A percentile compares a stretch with the other conserved stretches of the same genome.
Conservation (phyloP, 2,113 vertebrate species). For the Echinops telfairi region DNA sequence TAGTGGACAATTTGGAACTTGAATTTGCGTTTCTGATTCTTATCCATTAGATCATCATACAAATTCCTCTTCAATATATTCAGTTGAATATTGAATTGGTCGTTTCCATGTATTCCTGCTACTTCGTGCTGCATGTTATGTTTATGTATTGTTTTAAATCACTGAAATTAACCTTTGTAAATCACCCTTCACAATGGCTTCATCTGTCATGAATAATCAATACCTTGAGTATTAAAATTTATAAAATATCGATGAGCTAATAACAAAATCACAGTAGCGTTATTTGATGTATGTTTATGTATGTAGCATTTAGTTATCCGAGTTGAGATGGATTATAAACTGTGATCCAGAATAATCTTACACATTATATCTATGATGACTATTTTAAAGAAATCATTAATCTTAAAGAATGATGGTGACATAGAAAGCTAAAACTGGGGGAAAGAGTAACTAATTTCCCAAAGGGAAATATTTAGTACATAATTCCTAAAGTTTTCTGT, state of each 20-base stretch:
- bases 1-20: conserved; percentile 22
- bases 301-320: not conserved
- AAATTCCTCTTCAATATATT: conserved; percentile 62
- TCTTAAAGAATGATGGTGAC: not conserved
- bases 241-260: conserved; percentile 48
- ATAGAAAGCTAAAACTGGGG: not conserved
- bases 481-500: not conserved
- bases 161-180: not conserved
- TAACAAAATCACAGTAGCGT: not conserved
- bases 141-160: conserved; percentile 55
- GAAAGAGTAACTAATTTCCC: not conserved
- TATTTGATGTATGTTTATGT: not conserved
- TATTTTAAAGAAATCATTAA: not conserved
- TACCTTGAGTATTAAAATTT: not conserved
- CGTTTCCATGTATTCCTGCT: conserved; percentile 18
- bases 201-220: not conserved
- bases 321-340: not conserved
- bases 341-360: not conserved
- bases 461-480: not conserved
- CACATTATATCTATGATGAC: not conserved
- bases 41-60: not conserved
- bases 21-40: conserved; percentile 32
- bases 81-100: conserved; percentile 42
- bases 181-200: conserved; percentile 5
- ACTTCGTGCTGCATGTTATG: not conserved